phyloP scores from a whole-genome alignment of 2,113 vertebrate species.

The Siniperca knerii region DNA sequence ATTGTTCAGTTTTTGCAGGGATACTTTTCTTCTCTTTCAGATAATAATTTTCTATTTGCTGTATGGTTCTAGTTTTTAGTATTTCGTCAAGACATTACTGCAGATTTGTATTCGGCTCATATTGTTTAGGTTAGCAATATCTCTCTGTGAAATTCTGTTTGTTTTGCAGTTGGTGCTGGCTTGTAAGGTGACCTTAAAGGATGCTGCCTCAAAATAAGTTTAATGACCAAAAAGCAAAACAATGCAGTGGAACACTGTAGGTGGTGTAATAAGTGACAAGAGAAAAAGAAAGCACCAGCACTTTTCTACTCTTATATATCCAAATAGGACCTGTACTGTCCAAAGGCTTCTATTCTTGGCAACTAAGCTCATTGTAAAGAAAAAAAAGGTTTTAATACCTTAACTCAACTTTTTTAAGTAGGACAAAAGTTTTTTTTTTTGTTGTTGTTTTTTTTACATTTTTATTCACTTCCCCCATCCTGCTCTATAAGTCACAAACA shows the following conservation, averaged over 20 bases:
- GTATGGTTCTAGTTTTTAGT: not conserved
- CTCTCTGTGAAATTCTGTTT: slow-evolving; percentile 18
- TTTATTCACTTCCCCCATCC: not conserved
- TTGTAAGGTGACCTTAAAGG: slow-evolving; percentile 23
- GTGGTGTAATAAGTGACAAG: slow-evolving; percentile 15
- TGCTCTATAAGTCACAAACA: not conserved
- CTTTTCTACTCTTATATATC: slow-evolving; percentile 18
- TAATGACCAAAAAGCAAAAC: slow-evolving; percentile 23
- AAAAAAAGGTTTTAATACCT: slow-evolving; percentile 23
- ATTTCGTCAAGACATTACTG: not conserved
- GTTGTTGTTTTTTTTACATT: not conserved
- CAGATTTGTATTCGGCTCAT: slow-evolving; percentile 3
- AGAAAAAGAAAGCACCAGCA: slow-evolving; percentile 34
- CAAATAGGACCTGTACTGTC: slow-evolving; percentile 4
- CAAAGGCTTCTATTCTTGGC: slow-evolving; percentile 29
- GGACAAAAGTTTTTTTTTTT: slow-evolving; percentile 23
- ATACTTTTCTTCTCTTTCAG: not conserved
- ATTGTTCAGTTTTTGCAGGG: not conserved
- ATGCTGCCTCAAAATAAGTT: slow-evolving; percentile 6
- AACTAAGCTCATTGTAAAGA: slow-evolving; percentile 14
- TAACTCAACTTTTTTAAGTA: slow-evolving; percentile 39
- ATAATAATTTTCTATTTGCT: not conserved
- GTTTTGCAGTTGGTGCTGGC: slow-evolving; percentile 3
- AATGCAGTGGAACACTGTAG: not conserved
- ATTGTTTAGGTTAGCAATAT: slow-evolving; percentile 17